phyloP scores from a whole-genome alignment of 1,140 invertebrate genomes.

The Heliconius congener region DNA sequence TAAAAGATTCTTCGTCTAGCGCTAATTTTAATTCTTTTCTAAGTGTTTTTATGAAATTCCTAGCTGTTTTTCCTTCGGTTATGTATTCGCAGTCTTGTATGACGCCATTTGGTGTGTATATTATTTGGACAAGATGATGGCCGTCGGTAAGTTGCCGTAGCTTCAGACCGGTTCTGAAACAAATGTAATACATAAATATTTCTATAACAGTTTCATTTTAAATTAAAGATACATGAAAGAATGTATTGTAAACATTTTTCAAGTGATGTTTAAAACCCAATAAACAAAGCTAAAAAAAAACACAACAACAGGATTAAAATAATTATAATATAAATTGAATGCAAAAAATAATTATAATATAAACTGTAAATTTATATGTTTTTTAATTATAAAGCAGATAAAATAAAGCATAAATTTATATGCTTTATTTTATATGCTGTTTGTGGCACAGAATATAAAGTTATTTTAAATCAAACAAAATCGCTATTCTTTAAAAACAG shows the following conservation, averaged over 20 bases:
- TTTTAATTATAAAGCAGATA: no score
- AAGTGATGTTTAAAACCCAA: no score
- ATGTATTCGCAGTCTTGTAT: conserved; percentile 86
- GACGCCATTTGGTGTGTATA: conserved; percentile 82
- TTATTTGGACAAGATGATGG: conserved; percentile 85
- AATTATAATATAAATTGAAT: no score
- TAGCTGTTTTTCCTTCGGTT: conserved; percentile 75
- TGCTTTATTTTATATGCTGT: no score
- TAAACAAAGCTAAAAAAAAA: no score
- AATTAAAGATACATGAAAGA: no score
- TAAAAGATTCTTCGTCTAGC: conserved; percentile 66
- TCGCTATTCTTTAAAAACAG: neutral
- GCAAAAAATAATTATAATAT: no score
- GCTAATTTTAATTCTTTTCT: conserved; percentile 80
- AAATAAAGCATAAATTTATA: no score
- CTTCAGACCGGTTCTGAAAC: conserved; percentile 81
- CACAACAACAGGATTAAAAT: no score
- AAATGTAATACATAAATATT: conserved; percentile 33
- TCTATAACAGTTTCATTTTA: no score
- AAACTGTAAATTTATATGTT: no score
- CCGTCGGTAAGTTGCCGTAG: conserved; percentile 86
- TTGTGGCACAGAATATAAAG: neutral
- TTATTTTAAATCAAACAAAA: neutral
- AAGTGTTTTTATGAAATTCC: conserved; percentile 82
- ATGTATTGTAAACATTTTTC: no score